phyloP scores from a whole-genome alignment of 1,140 invertebrate species.

The Macrosteles quadrilineatus region DNA sequence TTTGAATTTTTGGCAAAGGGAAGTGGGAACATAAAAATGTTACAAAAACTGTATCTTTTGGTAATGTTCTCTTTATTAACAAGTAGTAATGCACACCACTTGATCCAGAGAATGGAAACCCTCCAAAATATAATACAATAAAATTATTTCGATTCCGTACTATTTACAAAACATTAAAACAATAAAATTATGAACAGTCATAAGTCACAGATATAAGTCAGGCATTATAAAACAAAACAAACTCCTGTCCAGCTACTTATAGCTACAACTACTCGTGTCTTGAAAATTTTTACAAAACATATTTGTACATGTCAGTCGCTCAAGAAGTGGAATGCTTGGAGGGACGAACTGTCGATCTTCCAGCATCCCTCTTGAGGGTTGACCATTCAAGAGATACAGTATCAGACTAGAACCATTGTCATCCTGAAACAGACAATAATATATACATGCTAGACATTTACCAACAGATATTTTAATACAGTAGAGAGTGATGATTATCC shows the following conservation, averaged over 20 bases:
- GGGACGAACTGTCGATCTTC: neutral
- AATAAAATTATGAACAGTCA: conserved; percentile 14
- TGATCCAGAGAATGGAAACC: neutral
- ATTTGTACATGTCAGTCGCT: neutral
- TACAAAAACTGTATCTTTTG: neutral
- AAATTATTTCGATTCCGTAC: conserved; percentile 13
- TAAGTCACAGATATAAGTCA: neutral
- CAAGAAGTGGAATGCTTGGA: neutral
- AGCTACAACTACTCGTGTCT: conserved; percentile 4
- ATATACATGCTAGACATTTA: too few species aligned
- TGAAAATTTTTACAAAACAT: neutral
- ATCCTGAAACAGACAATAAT: neutral
- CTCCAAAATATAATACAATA: conserved; percentile 14
- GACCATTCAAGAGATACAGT: neutral
- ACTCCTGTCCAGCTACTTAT: conserved; percentile 12
- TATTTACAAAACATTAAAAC: conserved; percentile 13
- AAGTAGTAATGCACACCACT: neutral
- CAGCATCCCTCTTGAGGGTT: neutral
- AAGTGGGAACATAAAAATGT: too few species aligned
- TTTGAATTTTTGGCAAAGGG: too few species aligned
- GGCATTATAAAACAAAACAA: conserved; percentile 14
- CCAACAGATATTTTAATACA: too few species aligned
- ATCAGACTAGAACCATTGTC: neutral
- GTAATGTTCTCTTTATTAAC: conserved; percentile 17
- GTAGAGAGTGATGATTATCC: too few species aligned